A percentile compares a stretch with the other conserved stretches of the same genome.
Evolutionary conservation across 2,888 invertebrate species (phyloP).

Genomic region (Dryobota labecula): DNA sequence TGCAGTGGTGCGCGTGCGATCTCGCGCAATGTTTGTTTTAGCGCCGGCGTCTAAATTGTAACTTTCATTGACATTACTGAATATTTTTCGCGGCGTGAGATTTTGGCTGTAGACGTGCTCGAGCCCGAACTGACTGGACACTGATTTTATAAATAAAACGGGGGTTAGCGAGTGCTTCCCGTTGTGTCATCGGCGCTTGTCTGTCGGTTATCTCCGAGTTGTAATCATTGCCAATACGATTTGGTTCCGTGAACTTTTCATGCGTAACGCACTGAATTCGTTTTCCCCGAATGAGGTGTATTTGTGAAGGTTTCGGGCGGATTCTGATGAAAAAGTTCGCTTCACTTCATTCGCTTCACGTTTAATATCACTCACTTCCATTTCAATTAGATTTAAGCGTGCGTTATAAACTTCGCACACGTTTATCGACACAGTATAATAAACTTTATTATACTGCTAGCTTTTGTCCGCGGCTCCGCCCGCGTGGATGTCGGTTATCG

Average conservation of each 20-base stretch:
- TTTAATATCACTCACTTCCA: constrained; percentile 22
- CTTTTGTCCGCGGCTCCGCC: too few relatives aligned
- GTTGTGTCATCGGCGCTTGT: constrained; percentile 80
- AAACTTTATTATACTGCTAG: too few relatives aligned
- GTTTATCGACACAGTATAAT: constrained; percentile 22
- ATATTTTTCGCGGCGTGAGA: constrained; percentile 69
- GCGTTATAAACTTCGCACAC: not conserved
- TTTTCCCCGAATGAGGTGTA: constrained; percentile 52
- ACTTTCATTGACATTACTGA: constrained; percentile 68
- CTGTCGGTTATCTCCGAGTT: constrained; percentile 61
- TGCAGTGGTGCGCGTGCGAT: constrained; percentile 43
- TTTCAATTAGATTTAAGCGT: constrained; percentile 16
- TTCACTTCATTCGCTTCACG: not conserved
- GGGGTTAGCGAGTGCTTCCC: constrained; percentile 77
- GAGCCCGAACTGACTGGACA: constrained; percentile 81
- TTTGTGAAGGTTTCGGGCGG: constrained; percentile 16
- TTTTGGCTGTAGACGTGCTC: constrained; percentile 77
- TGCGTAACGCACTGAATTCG: constrained; percentile 62
- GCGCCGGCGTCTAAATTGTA: constrained; percentile 79
- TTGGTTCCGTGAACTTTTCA: constrained; percentile 64
- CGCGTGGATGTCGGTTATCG: too few relatives aligned
- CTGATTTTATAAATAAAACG: constrained; percentile 88
- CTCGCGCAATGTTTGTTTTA: constrained; percentile 53
- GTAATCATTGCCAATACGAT: constrained; percentile 62
- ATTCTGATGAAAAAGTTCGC: constrained; percentile 38